Conservation (phyloP, 2,113 vertebrate species). For the Vimba vimba region DNA sequence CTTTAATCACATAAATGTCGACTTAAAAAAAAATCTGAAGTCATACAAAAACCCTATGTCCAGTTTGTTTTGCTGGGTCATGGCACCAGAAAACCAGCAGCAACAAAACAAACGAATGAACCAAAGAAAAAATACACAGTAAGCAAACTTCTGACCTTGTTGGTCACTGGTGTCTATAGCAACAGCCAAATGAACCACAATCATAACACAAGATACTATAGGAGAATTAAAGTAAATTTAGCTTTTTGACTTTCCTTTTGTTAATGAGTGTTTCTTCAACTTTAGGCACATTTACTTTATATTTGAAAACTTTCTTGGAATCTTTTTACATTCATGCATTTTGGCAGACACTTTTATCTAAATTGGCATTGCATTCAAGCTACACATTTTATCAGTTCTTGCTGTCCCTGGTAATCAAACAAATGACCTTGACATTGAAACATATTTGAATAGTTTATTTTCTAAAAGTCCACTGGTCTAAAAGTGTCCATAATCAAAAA, state of each 20-base stretch:
- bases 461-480: background rate
- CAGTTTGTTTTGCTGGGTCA: background rate
- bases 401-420: background rate
- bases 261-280: background rate
- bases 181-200: constrained; percentile 1
- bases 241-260: background rate
- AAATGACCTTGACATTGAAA: background rate
- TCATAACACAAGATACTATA: background rate
- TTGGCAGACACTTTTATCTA: background rate
- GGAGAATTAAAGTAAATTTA: background rate
- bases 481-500: background rate
- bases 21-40: too few relatives aligned
- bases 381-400: background rate
- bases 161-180: background rate
- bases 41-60: too few relatives aligned
- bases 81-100: background rate
- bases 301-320: background rate
- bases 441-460: background rate
- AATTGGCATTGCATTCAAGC: background rate
- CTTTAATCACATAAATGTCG: too few relatives aligned
- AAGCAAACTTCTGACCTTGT: background rate
- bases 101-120: background rate
- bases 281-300: background rate
- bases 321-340: background rate
- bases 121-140: background rate